Base-by-base conservation (phyloP, 2,797 vertebrate species). In the Malurus splendens region DNA sequence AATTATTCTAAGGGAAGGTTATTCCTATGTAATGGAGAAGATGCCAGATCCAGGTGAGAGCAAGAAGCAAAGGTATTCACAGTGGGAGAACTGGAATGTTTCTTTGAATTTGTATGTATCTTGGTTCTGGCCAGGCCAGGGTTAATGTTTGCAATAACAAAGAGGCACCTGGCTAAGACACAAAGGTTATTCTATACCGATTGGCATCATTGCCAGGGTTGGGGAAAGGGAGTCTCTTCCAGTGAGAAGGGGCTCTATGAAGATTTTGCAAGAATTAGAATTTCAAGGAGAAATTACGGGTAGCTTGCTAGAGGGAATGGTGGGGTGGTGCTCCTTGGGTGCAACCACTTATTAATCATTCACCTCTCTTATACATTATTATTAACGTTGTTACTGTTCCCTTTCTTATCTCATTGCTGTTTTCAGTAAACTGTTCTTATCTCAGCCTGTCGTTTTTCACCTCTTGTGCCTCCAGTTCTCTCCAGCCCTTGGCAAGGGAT, bases 361-460 rank as follows among this genome's bases (percentile, higher is more conserved):
- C 42, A 44, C 10, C 18, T 44, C 42, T 19, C 19, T 44, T 64
- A 24, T 47, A 41, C 38, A 20, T 14, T 44, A 24, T 14, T 45
- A 27, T 19, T 33, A 47, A 6, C 19, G 18, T 47, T 30, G 27
- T 22, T 65, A 18, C 32, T 65, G 13, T 48, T 48, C 27, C 18
- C 33, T 65, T 11, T 36, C 44, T 25, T 48, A 14, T 25, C 44
- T 47, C n/a, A 18, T 18, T 44, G 24, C 22, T 54, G 14, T 54
- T 76, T 55, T 17, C 30, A 27, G 25, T 48, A 36, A 48, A 36
- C 22, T 10, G 5, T 22, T 54, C 33, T 30, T 54, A 25, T 10
- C 18, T 60, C n/a, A 47, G 18, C 52, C 12, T 1, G 1, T 9
- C 0, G 0, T 27, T 76, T 55, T 48, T 36, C n/a, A 48, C 3